These are phyloP conservation scores for Aythya baeri DNA, from an alignment of 2,113 vertebrate species.

Conservation along the genomic window DNA sequence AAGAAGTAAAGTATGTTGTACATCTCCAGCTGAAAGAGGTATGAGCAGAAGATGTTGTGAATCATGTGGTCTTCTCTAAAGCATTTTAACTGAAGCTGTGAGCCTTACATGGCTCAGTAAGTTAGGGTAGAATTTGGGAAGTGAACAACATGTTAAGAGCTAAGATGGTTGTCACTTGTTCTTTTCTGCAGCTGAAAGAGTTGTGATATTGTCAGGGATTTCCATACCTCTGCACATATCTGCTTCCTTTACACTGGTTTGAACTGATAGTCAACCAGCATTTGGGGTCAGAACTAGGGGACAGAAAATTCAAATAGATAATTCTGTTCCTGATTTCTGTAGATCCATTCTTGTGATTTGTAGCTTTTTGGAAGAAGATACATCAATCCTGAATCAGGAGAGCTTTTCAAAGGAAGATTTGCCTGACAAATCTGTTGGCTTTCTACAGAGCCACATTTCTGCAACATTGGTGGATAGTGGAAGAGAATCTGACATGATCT, in stretches of 20 bases:
- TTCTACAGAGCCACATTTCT: too few relatives aligned
- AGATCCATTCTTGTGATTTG: neutral
- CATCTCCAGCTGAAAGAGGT: neutral
- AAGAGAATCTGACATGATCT: too few relatives aligned
- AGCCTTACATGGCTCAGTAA: neutral
- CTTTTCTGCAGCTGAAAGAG: neutral
- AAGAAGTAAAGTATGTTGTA: neutral
- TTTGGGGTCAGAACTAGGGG: neutral
- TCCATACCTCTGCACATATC: neutral
- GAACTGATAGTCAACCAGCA: neutral
- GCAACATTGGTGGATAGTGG: too few relatives aligned
- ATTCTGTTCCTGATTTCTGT: neutral
- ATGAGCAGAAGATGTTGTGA: neutral
- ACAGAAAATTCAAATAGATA: neutral
- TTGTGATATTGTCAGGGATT: neutral
- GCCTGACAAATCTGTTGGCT: too few relatives aligned
- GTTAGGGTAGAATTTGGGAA: neutral
- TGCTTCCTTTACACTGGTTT: neutral
- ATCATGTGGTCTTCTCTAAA: neutral
- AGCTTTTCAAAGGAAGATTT: neutral
- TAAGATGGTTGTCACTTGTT: fast-evolving
- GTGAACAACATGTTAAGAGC: neutral
- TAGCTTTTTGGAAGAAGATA: neutral
- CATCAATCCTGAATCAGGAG: neutral
- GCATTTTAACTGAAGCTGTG: neutral